Evolutionary conservation across 2,888 invertebrate genomes (phyloP).

Genomic region (Chrysolina oricalcia): DNA sequence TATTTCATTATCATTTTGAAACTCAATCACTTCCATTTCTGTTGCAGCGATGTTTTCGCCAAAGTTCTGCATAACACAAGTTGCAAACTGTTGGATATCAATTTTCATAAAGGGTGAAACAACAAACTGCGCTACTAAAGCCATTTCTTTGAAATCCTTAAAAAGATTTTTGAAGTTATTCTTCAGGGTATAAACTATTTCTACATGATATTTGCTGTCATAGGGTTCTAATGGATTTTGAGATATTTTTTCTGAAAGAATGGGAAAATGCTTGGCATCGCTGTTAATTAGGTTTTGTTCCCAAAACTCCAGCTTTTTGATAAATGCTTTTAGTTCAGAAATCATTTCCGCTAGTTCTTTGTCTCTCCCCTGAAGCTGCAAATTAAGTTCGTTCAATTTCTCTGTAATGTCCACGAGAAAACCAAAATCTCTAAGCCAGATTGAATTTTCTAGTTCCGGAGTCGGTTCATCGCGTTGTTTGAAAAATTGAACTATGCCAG

Average conservation of each 20-base stretch:
- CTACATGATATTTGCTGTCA: not conserved
- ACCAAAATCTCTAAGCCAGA: slow-evolving; percentile 20
- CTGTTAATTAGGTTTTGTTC: slow-evolving; percentile 5
- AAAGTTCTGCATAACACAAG: slow-evolving; percentile 11
- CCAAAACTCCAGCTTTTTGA: slow-evolving; percentile 4
- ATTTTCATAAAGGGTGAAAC: not conserved
- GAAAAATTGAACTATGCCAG: slow-evolving; percentile 4
- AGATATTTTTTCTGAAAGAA: not conserved
- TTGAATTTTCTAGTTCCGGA: slow-evolving; percentile 25
- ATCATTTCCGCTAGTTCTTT: slow-evolving; percentile 27
- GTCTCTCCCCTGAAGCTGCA: slow-evolving; percentile 27
- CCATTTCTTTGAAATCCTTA: not conserved
- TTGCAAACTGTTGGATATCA: not conserved
- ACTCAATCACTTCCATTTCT: slow-evolving; percentile 18
- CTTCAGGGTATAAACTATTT: not conserved
- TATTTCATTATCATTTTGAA: not conserved
- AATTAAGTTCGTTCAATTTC: slow-evolving; percentile 10
- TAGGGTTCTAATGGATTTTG: slow-evolving; percentile 19
- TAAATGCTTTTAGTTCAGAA: slow-evolving; percentile 21
- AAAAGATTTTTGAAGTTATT: not conserved
- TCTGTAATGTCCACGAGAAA: slow-evolving; percentile 9
- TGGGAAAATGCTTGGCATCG: slow-evolving; percentile 20
- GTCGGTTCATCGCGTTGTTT: slow-evolving; percentile 31
- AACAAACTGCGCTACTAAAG: not conserved
- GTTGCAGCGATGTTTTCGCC: slow-evolving; percentile 7